Evolutionary conservation across 1,140 invertebrate species (phyloP).

Genomic region (Antheraea mylitta): DNA sequence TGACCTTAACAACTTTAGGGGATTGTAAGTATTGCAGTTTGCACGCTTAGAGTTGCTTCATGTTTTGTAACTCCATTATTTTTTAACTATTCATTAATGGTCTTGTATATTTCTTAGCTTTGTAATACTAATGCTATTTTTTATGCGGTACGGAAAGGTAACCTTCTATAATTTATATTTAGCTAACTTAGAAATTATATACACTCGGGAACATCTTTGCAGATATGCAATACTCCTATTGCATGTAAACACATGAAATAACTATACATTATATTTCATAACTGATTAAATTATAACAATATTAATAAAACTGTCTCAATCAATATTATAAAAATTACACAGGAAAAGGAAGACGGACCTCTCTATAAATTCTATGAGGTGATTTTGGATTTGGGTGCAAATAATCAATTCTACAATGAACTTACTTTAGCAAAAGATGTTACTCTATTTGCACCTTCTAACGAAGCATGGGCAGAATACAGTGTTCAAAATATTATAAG

Average conservation of each 20-base stretch:
- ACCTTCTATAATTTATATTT: background rate
- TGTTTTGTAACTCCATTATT: background rate
- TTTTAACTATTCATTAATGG: too few relatives aligned
- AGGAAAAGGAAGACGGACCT: constrained; percentile 90
- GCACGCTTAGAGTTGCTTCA: constrained; percentile 34
- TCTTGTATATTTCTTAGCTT: too few relatives aligned
- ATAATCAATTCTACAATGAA: constrained; percentile 83
- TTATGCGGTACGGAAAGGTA: background rate
- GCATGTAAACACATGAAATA: too few relatives aligned
- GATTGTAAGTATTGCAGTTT: constrained; percentile 65
- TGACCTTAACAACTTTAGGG: constrained; percentile 69
- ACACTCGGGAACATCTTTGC: background rate
- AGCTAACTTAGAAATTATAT: background rate
- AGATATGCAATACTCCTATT: background rate
- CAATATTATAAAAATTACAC: constrained; percentile 17
- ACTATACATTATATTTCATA: too few relatives aligned
- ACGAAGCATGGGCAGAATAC: constrained; percentile 88
- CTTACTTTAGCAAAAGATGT: constrained; percentile 85
- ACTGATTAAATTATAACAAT: background rate
- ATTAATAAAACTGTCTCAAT: background rate
- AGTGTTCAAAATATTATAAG: constrained; percentile 85
- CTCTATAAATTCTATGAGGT: constrained; percentile 89
- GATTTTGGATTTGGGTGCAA: constrained; percentile 86
- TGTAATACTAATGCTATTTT: background rate
- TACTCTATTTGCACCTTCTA: constrained; percentile 94